A percentile compares a stretch with the other conserved stretches of the same genome.
phyloP scores from a whole-genome alignment of 2,888 invertebrate species.

The Xanthorhoe spadicearia region DNA sequence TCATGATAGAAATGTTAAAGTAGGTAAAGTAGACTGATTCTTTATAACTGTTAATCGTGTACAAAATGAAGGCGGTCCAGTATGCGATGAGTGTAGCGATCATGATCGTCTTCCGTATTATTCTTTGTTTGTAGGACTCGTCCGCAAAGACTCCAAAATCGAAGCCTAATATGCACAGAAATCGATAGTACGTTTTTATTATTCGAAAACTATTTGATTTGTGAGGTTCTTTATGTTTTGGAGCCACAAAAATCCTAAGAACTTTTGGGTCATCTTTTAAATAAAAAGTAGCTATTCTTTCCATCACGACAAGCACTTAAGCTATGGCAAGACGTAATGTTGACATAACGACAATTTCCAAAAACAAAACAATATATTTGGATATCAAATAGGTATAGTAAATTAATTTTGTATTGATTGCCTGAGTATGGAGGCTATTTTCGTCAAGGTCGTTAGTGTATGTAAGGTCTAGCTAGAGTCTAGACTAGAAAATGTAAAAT shows the following conservation, averaged over 20 bases:
- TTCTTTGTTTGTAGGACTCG: not conserved
- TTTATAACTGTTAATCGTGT: no score
- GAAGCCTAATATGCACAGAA: not conserved
- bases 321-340: no score
- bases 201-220: not conserved
- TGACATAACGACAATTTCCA: no score
- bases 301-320: not conserved
- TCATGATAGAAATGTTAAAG: no score
- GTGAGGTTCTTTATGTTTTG: not conserved
- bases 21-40: not conserved
- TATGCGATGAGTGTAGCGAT: not conserved
- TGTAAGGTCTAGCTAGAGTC: no score
- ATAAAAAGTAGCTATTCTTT: not conserved
- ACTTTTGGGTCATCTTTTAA: not conserved
- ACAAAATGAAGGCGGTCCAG: no score
- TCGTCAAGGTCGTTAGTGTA: no score
- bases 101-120: not conserved
- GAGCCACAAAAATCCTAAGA: not conserved
- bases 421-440: no score
- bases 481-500: no score
- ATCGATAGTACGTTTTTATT: not conserved
- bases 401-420: no score
- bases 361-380: no score
- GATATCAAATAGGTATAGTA: no score
- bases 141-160: not conserved